Base-by-base conservation (phyloP, 2,888 invertebrate species). In the Minunthozetes semirufus region DNA sequence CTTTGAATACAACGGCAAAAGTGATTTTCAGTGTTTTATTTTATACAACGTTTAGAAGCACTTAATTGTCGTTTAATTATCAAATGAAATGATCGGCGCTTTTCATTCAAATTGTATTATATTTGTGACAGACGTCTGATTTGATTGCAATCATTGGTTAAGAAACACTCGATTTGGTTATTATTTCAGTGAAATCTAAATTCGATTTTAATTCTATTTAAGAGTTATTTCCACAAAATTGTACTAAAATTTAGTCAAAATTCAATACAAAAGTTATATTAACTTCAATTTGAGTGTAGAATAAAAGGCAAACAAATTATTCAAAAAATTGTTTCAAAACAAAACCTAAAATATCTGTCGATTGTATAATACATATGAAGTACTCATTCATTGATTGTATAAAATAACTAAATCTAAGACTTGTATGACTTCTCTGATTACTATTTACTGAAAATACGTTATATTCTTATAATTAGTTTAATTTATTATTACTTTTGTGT, bases 11-110 rank as follows among this genome's bases (percentile, higher is more conserved):
- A n/a, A 19, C 17, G 53, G 53, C 53, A 53, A 53, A 53, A 53
- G 19, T 53, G 53, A 53, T 53, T 48, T 48, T 19, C n/a, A 53
- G 53, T 53, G 53, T 53, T 53, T 53, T 19, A 53, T 53, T 53
- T 53, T 53, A 53, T 53, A 53, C 53, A 19, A n/a, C 11, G 4
- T 53, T 48, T 15, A 1, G 19, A 19, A 53, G 53, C 53, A 53
- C 53, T 53, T 15, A n/a, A n/a, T n/a, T 33, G 53, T 17, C 53
- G 53, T 53, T 53, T 4, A 48, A 48, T 48, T n/a, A n/a, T n/a
- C n/a, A n/a, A 33, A 33, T 33, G 3, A 33, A 33, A 3, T 33
- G 53, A 53, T 53, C 19, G 17, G 53, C 53, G 17, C 53, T 53
- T 53, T 53, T 53, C 19, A 53, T 53, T 53, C 19, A 53, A 53